Percentiles rank a stretch among this genome's conserved stretches.
Conservation (phyloP, 2,888 invertebrate genomes). For the Encarsia formosa region DNA sequence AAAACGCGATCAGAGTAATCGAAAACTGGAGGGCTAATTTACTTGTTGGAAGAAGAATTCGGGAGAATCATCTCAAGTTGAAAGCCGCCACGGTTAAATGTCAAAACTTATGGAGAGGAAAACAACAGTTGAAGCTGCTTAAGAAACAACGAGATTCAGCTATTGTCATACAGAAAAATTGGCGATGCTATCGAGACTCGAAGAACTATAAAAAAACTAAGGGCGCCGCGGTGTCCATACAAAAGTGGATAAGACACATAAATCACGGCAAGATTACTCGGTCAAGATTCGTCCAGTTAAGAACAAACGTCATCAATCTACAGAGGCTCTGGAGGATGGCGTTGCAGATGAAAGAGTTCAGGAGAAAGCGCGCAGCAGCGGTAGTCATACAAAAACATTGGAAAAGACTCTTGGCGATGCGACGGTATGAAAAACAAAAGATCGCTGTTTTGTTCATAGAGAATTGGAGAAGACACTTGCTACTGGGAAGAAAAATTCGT, state of each 20-base stretch:
- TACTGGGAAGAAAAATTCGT: slow-evolving; percentile 21
- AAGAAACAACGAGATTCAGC: slow-evolving; percentile 26
- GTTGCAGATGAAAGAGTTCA: neutral
- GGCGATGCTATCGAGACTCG: slow-evolving; percentile 48
- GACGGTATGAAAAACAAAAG: slow-evolving; percentile 26
- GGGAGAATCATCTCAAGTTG: slow-evolving; percentile 22
- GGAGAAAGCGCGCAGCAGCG: slow-evolving; percentile 32
- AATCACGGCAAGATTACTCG: neutral
- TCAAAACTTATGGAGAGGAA: slow-evolving; percentile 8
- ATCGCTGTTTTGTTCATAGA: slow-evolving; percentile 33
- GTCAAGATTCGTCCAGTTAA: neutral
- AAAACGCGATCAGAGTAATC: slow-evolving; percentile 30
- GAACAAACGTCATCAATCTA: neutral
- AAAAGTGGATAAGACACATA: slow-evolving; percentile 8
- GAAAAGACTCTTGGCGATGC: slow-evolving; percentile 32
- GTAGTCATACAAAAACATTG: slow-evolving; percentile 50
- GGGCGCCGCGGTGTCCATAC: slow-evolving; percentile 10
- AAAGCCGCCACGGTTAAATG: neutral
- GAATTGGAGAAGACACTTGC: slow-evolving; percentile 27
- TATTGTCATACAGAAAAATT: slow-evolving; percentile 42
- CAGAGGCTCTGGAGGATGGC: slow-evolving; percentile 11
- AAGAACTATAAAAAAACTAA: slow-evolving; percentile 24
- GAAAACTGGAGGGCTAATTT: slow-evolving; percentile 30
- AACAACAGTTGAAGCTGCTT: neutral
- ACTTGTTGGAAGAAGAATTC: slow-evolving; percentile 2